phyloP scores from a whole-genome alignment of 1,140 invertebrate genomes.

The Drosophila sp. region DNA sequence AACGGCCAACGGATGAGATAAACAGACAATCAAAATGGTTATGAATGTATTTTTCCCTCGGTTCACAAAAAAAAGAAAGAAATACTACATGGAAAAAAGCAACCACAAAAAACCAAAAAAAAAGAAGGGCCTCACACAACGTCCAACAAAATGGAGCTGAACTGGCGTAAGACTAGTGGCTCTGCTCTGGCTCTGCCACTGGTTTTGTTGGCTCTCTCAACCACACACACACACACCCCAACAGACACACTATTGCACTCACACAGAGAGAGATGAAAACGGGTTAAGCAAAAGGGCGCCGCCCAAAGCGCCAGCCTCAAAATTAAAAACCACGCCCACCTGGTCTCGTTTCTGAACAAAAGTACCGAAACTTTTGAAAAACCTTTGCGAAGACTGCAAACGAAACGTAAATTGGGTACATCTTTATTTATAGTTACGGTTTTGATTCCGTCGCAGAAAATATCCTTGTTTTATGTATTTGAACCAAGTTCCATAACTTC shows the following conservation, averaged over 20 bases:
- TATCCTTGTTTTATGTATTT: no score
- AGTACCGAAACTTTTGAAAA: not conserved
- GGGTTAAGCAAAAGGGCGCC: slow-evolving; percentile 60
- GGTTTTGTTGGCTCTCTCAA: slow-evolving; percentile 50
- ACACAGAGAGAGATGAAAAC: slow-evolving; percentile 38
- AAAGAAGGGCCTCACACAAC: slow-evolving; percentile 44
- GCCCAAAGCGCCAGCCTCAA: slow-evolving; percentile 72
- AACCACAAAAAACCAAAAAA: slow-evolving; percentile 65
- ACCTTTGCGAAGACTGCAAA: not conserved
- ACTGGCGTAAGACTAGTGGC: slow-evolving; percentile 63
- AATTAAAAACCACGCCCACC: slow-evolving; percentile 63
- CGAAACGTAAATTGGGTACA: no score
- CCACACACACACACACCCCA: slow-evolving; percentile 30
- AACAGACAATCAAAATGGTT: slow-evolving; percentile 73
- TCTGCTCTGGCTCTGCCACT: slow-evolving; percentile 63
- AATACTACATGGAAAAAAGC: slow-evolving; percentile 43
- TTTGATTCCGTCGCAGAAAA: no score
- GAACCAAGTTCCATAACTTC: no score
- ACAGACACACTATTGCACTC: slow-evolving; percentile 17
- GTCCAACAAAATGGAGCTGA: slow-evolving; percentile 52
- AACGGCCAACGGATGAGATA: slow-evolving; percentile 49
- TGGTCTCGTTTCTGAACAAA: not conserved
- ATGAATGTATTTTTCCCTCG: slow-evolving; percentile 27
- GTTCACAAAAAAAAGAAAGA: not conserved
- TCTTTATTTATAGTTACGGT: no score